Conservation (phyloP, 2,113 vertebrate species). For the Urocitellus parryii region DNA sequence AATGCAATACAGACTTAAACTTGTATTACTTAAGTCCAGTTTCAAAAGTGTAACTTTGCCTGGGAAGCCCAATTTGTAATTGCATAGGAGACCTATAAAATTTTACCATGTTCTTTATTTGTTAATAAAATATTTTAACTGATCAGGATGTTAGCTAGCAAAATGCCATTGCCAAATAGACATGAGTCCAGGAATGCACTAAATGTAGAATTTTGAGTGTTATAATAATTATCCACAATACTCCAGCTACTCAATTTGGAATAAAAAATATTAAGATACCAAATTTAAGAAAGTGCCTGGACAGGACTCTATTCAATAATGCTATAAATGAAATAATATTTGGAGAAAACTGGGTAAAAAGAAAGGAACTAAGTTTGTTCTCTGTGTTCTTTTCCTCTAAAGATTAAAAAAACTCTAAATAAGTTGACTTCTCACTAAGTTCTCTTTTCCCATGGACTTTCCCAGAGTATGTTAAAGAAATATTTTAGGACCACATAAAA, state of each 20-base stretch:
- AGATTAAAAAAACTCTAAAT: neutral
- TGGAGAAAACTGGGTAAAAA: neutral
- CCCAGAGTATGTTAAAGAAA: neutral
- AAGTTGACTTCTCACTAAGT: slow-evolving; percentile 12
- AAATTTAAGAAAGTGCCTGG: neutral
- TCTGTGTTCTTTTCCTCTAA: neutral
- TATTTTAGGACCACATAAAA: neutral
- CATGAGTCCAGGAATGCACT: slow-evolving; percentile 57
- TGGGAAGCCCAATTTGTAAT: slow-evolving; percentile 67
- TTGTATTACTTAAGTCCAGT: slow-evolving; percentile 65
- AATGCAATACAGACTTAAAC: neutral
- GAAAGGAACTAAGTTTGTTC: neutral
- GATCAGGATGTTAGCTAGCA: slow-evolving; percentile 60
- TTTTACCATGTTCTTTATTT: slow-evolving; percentile 8
- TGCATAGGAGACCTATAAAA: slow-evolving; percentile 34
- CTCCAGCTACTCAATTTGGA: neutral
- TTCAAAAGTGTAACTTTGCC: slow-evolving; percentile 60
- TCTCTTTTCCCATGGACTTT: neutral
- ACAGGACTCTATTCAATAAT: neutral
- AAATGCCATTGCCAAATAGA: slow-evolving; percentile 69
- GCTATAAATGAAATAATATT: neutral
- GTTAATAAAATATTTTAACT: neutral
- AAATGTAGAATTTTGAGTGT: neutral
- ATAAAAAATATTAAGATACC: neutral
- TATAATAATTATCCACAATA: neutral